A percentile compares a stretch with the other conserved stretches of the same genome.
Conservation (phyloP, 1,140 invertebrate genomes). For the Amyelois transitella region DNA sequence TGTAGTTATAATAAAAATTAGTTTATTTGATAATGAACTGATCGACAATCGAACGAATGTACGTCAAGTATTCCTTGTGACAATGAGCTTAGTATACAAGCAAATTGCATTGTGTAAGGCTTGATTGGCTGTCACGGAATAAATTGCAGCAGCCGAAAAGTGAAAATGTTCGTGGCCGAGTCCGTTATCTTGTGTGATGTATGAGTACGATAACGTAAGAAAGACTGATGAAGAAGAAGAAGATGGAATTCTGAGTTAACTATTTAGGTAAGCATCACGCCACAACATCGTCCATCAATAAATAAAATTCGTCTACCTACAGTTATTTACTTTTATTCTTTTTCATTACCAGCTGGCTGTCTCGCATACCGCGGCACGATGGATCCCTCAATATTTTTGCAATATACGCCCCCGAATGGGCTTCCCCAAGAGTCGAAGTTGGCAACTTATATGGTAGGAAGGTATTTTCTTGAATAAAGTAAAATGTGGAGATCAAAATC, state of each 20-base stretch:
- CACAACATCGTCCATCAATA: not conserved
- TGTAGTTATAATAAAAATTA: conserved; percentile 4
- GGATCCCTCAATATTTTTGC: conserved; percentile 59
- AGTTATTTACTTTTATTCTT: conserved; percentile 10
- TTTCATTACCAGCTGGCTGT: conserved; percentile 16
- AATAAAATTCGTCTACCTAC: not conserved
- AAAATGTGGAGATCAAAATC: not conserved
- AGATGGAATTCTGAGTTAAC: conserved; percentile 11
- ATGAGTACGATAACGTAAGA: conserved; percentile 13
- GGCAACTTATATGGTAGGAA: conserved; percentile 86
- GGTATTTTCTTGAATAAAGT: not conserved
- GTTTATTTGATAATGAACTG: conserved; percentile 16
- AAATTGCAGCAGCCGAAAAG: conserved; percentile 16
- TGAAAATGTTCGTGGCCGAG: conserved; percentile 25
- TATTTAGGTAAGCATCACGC: conserved; percentile 10
- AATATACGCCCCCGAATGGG: conserved; percentile 80
- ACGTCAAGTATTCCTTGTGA: conserved; percentile 13
- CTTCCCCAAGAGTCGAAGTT: conserved; percentile 89
- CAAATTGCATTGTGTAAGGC: conserved; percentile 19
- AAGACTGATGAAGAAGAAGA: conserved; percentile 19
- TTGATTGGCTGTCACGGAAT: conserved; percentile 24
- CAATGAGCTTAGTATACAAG: conserved; percentile 21
- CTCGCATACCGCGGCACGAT: conserved; percentile 21
- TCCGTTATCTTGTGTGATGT: conserved; percentile 13
- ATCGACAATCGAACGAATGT: conserved; percentile 12